phyloP scores from a whole-genome alignment of 2,888 invertebrate genomes.

The Xestoiulus laeticollis region DNA sequence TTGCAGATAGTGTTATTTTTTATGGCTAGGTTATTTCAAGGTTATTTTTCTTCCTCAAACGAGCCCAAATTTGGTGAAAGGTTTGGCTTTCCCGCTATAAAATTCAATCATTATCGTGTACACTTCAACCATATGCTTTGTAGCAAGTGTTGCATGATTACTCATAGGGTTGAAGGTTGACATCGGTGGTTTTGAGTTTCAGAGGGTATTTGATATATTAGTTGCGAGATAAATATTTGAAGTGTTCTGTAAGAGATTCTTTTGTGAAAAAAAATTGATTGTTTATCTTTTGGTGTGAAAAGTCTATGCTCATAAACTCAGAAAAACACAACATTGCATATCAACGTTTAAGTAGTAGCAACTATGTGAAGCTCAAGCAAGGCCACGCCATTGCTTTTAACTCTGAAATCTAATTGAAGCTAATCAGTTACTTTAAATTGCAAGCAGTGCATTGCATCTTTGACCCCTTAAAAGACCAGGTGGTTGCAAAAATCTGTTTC shows the following conservation, averaged over 20 bases:
- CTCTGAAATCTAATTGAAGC: not conserved
- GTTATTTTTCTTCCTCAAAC: not conserved
- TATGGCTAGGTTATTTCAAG: not conserved
- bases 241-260: not conserved
- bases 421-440: not conserved
- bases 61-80: not conserved
- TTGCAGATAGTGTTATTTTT: not conserved
- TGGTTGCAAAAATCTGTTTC: not conserved
- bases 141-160: not conserved
- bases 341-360: not conserved
- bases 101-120: not conserved
- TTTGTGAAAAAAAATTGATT: conserved; percentile 1
- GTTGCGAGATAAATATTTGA: conserved; percentile 15
- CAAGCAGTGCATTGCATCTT: not conserved
- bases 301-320: not conserved
- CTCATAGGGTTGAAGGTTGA: not conserved
- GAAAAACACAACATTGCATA: conserved; percentile 1
- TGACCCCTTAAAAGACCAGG: not conserved
- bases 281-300: conserved; percentile 10
- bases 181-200: not conserved
- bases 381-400: not conserved
- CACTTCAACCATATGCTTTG: not conserved
- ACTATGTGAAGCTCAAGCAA: not conserved
- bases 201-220: not conserved
- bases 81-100: not conserved